phyloP scores from a whole-genome alignment of 1,140 invertebrate species.

The Pseudomyrmex gracilis region DNA sequence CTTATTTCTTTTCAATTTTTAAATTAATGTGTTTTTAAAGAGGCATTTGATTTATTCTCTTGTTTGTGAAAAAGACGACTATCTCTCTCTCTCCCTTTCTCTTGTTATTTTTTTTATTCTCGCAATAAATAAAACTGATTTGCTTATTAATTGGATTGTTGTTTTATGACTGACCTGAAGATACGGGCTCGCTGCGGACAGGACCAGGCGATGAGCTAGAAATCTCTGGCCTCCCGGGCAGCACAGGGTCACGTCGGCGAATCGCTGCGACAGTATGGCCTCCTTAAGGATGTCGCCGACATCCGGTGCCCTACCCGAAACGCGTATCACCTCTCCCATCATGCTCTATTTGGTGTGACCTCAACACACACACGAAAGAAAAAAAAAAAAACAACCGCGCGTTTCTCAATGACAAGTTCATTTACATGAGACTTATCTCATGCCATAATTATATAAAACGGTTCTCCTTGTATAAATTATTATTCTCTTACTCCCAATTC shows the following conservation, averaged over 20 bases:
- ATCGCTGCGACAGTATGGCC: constrained; percentile 79
- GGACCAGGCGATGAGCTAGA: constrained; percentile 81
- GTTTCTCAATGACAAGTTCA: not conserved
- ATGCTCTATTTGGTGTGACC: constrained; percentile 51
- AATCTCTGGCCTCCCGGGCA: constrained; percentile 80
- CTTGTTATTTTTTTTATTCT: not conserved
- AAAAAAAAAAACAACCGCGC: not conserved
- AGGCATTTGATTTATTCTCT: too few relatives aligned
- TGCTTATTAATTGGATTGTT: not conserved
- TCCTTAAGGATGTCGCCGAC: constrained; percentile 78
- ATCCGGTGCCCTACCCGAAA: constrained; percentile 75
- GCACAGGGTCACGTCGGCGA: constrained; percentile 81
- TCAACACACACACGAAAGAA: not conserved
- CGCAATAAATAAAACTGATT: not conserved
- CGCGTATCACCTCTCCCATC: constrained; percentile 74
- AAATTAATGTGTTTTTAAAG: too few relatives aligned
- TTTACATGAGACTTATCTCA: not conserved
- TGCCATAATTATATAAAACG: not conserved
- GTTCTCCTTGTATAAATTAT: not conserved
- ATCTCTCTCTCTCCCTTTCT: not conserved
- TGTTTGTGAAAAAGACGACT: too few relatives aligned
- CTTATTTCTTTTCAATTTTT: too few relatives aligned
- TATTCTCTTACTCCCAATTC: too few relatives aligned
- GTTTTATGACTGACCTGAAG: constrained; percentile 74
- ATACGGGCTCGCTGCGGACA: constrained; percentile 82